Percentiles rank a stretch among this genome's conserved stretches.
Evolutionary conservation across 2,113 vertebrate species (phyloP).

Genomic region (Morone chrysops): DNA sequence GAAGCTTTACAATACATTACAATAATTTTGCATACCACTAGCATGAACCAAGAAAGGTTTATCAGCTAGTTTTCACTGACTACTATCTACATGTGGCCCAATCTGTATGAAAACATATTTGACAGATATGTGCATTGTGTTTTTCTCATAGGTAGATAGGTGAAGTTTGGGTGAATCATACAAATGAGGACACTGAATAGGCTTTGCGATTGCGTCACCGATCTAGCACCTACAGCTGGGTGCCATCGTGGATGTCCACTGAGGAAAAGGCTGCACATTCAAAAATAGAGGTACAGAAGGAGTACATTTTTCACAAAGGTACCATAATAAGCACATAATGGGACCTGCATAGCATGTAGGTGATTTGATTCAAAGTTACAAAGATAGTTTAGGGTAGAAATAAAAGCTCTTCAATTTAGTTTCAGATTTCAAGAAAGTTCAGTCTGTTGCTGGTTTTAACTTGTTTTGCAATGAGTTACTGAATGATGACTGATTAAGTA

Average conservation of each 20-base stretch:
- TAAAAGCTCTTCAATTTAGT: not conserved
- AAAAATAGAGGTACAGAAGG: constrained; percentile 1
- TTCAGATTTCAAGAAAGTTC: not conserved
- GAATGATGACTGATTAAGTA: too few relatives aligned
- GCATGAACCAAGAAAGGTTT: not conserved
- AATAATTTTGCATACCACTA: not conserved
- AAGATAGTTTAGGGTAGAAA: not conserved
- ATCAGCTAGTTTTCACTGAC: not conserved
- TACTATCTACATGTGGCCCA: not conserved
- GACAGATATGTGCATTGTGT: not conserved
- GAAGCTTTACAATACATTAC: constrained; percentile 3
- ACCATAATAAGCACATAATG: not conserved
- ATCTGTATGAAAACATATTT: not conserved
- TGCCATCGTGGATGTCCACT: not conserved
- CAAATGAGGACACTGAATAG: constrained; percentile 1
- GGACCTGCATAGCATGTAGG: not conserved
- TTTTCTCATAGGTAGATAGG: not conserved
- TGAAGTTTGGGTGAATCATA: not conserved
- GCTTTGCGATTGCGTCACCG: not conserved
- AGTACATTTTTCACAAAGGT: not conserved
- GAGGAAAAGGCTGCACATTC: not conserved
- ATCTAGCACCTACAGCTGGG: constrained; percentile 18
- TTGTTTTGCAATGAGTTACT: too few relatives aligned
- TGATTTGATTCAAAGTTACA: not conserved
- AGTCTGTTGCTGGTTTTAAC: not conserved